These are phyloP conservation scores for Sterrhoptilus dennistouni DNA, from an alignment of 2,113 vertebrate genomes.

Conservation along the genomic window DNA sequence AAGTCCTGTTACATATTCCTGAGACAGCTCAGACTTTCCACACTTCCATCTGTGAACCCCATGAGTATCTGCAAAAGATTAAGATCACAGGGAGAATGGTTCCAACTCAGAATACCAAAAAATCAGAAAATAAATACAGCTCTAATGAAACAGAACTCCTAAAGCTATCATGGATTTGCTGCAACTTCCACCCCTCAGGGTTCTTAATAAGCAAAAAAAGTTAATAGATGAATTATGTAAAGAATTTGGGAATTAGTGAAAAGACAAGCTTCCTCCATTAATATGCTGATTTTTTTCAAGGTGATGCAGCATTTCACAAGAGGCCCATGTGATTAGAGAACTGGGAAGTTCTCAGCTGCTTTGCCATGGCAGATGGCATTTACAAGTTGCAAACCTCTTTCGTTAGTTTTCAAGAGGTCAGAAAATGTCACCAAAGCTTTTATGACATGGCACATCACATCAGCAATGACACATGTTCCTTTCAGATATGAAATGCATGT, in stretches of 20 bases:
- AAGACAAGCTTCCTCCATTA: slow-evolving; percentile 32
- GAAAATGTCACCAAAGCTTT: slow-evolving; percentile 49
- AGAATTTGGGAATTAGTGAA: slow-evolving; percentile 23
- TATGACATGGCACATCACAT: slow-evolving; percentile 24
- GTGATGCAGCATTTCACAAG: slow-evolving; percentile 41
- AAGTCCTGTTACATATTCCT: neutral
- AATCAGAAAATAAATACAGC: slow-evolving; percentile 20
- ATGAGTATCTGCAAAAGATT: neutral
- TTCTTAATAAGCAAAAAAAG: slow-evolving; percentile 7
- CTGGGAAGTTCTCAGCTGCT: neutral
- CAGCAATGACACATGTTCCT: neutral
- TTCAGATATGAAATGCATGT: neutral
- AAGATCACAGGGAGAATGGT: neutral
- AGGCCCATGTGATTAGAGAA: neutral
- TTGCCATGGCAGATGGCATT: slow-evolving; percentile 21
- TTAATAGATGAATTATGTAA: slow-evolving; percentile 47
- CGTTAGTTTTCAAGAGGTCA: neutral
- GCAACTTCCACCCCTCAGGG: slow-evolving; percentile 20
- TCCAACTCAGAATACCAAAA: slow-evolving; percentile 33
- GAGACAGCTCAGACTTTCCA: slow-evolving; percentile 9
- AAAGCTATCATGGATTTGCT: slow-evolving; percentile 12
- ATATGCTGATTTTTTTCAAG: neutral
- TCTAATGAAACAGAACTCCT: slow-evolving; percentile 24
- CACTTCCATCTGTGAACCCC: neutral
- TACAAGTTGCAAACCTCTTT: neutral